These are phyloP conservation scores for Pangasius sanitwongsei DNA, from an alignment of 2,797 vertebrate genomes.

Conservation along the genomic window DNA sequence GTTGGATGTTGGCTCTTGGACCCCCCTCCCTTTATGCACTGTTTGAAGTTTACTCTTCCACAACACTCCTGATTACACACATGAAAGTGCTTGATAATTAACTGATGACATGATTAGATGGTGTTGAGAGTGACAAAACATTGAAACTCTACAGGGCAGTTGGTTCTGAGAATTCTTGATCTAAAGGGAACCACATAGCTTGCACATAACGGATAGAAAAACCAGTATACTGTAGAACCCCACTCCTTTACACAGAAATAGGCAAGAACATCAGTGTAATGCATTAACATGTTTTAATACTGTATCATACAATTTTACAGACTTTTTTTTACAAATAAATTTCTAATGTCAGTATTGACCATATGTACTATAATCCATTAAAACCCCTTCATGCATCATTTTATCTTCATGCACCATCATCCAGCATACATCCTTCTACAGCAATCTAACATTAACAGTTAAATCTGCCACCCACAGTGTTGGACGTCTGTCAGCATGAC, in stretches of 20 bases:
- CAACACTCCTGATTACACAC: background rate
- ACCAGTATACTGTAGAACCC: background rate
- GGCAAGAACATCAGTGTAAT: slow-evolving; percentile 48
- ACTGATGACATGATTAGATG: background rate
- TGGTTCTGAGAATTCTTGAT: too few species aligned
- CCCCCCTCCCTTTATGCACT: background rate
- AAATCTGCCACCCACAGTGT: slow-evolving; percentile 33
- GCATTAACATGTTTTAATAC: slow-evolving; percentile 70
- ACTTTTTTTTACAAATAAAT: slow-evolving; percentile 73
- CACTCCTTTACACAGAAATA: background rate
- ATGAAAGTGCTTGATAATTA: background rate
- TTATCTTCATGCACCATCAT: slow-evolving; percentile 35
- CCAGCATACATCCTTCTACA: slow-evolving; percentile 41
- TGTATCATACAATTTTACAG: slow-evolving; percentile 39
- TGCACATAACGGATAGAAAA: background rate
- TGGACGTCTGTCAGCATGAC: slow-evolving; percentile 41
- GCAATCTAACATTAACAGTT: slow-evolving; percentile 42
- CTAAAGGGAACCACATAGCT: background rate
- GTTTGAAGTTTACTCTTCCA: background rate
- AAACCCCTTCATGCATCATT: slow-evolving; percentile 51
- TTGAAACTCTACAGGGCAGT: background rate
- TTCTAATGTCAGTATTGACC: slow-evolving; percentile 62
- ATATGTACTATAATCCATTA: slow-evolving; percentile 51
- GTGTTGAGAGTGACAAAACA: background rate
- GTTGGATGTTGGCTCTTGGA: background rate